A percentile compares a stretch with the other conserved stretches of the same genome.
These are phyloP conservation scores for Sinelater perroti DNA, from an alignment of 2,888 invertebrate genomes.

Conservation along the genomic window DNA sequence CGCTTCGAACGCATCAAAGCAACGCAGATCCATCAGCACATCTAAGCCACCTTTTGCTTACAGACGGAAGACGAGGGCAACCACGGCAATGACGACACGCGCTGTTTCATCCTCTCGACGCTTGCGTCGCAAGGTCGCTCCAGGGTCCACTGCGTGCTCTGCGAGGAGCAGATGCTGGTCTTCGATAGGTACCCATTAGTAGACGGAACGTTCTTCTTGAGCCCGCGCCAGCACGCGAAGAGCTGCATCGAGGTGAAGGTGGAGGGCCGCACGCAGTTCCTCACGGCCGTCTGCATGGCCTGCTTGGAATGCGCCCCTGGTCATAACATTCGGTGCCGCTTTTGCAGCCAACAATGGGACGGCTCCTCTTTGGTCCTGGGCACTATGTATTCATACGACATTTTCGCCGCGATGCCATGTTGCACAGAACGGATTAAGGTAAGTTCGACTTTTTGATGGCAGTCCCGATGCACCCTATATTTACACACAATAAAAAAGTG, in stretches of 20 bases:
- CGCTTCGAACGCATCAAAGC: slow-evolving; percentile 36
- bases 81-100: slow-evolving; percentile 97
- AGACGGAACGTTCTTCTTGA: slow-evolving; percentile 97
- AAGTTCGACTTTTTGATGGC: slow-evolving; percentile 47
- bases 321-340: slow-evolving; percentile 82
- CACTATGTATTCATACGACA: slow-evolving; percentile 98
- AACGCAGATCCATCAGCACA: too few species aligned
- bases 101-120: slow-evolving; percentile 94
- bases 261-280: slow-evolving; percentile 87
- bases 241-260: slow-evolving; percentile 90
- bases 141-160: slow-evolving; percentile 85
- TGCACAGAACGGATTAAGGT: slow-evolving; percentile 93
- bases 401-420: slow-evolving; percentile 97
- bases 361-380: slow-evolving; percentile 93
- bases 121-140: slow-evolving; percentile 91
- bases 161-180: slow-evolving; percentile 88
- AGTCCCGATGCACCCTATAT: too few species aligned
- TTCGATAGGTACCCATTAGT: slow-evolving; percentile 98
- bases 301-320: slow-evolving; percentile 87
- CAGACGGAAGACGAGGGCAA: slow-evolving; percentile 99
- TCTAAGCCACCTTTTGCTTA: slow-evolving; percentile 52
- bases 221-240: slow-evolving; percentile 89
- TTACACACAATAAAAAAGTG: too few species aligned
- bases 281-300: slow-evolving; percentile 94
- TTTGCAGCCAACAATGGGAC: slow-evolving; percentile 89